These are phyloP conservation scores for Drosophila santomea DNA, from an alignment of 1,140 invertebrate genomes.

Conservation along the genomic window DNA sequence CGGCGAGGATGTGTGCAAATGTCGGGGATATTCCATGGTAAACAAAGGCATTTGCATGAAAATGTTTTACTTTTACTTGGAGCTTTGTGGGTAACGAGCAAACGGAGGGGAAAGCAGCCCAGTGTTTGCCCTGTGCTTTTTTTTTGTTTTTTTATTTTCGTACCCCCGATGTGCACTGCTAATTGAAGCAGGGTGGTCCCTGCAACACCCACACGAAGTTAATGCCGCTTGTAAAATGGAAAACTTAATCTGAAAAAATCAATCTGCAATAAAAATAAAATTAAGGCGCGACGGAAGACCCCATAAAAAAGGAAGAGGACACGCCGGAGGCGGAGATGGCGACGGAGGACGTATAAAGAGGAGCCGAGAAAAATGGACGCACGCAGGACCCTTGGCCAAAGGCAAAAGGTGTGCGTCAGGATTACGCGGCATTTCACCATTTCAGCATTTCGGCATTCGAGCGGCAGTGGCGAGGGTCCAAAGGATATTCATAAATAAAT, in stretches of 20 bases:
- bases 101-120: conserved; percentile 6
- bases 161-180: conserved; percentile 36
- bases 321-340: neutral
- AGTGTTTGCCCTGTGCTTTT: neutral
- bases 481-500: conserved; percentile 83
- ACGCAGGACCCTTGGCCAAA: conserved; percentile 42
- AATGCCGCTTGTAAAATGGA: conserved; percentile 44
- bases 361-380: conserved; percentile 41
- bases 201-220: conserved; percentile 4
- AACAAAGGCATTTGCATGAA: conserved; percentile 79
- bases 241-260: conserved; percentile 81
- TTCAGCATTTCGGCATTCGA: conserved; percentile 37
- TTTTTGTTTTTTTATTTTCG: conserved; percentile 55
- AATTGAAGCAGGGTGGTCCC: conserved; percentile 55
- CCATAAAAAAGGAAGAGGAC: conserved; percentile 7
- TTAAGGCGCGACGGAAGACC: conserved; percentile 51
- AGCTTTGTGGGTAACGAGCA: conserved; percentile 46
- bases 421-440: conserved; percentile 72
- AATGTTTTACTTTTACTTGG: conserved; percentile 79
- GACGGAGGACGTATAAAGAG: conserved; percentile 30
- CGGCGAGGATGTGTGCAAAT: conserved; percentile 51
- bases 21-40: conserved; percentile 75
- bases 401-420: conserved; percentile 71
- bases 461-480: conserved; percentile 46
- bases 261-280: conserved; percentile 83